These are phyloP conservation scores for Chaetodon trifascialis DNA, from an alignment of 2,113 vertebrate genomes.

Conservation along the genomic window DNA sequence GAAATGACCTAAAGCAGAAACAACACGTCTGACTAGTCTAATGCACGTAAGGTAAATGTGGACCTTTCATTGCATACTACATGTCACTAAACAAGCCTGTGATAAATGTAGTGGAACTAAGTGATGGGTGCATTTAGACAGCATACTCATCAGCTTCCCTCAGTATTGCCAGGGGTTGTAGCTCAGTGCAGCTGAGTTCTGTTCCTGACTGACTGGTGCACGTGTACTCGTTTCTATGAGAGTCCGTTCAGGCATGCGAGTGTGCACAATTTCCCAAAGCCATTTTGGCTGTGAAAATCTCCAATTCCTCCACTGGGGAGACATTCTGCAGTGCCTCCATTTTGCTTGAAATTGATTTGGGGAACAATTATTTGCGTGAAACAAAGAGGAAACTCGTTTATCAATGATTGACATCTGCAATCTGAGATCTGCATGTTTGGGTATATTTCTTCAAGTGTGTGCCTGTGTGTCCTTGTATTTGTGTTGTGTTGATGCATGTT, in stretches of 20 bases:
- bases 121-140: constrained; percentile 45
- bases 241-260: constrained; percentile 3
- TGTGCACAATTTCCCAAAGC: neutral
- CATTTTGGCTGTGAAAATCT: neutral
- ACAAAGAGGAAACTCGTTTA: neutral
- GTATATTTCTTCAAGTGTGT: neutral
- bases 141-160: constrained; percentile 40
- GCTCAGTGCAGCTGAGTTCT: constrained; percentile 51
- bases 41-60: constrained; percentile 29
- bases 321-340: neutral
- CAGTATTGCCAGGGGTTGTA: constrained; percentile 39
- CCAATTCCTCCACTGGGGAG: neutral
- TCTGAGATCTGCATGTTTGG: too few species aligned
- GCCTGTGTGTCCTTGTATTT: neutral
- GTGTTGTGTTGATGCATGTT: neutral
- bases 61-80: constrained; percentile 41
- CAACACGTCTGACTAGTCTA: constrained; percentile 6
- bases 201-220: constrained; percentile 20
- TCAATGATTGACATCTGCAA: neutral
- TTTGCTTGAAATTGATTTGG: neutral
- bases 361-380: neutral
- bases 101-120: constrained; percentile 68
- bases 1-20: constrained; percentile 21
- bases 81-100: constrained; percentile 62
- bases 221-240: neutral